Base-by-base conservation (phyloP, 2,888 invertebrate species). In the Athalia circularis region DNA sequence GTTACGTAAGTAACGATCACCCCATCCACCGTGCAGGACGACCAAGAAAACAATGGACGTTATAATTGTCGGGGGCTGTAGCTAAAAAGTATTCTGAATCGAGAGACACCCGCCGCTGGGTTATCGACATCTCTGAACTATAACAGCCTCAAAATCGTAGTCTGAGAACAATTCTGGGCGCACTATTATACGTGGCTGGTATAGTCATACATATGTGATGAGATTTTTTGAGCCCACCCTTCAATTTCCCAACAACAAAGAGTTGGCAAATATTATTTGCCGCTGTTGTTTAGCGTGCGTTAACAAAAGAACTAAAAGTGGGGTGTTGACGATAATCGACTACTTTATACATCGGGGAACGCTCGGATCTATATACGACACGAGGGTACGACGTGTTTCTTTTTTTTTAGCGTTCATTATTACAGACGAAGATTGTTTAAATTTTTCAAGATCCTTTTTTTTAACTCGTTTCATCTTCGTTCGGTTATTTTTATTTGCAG, bases 291-390 rank as follows among this genome's bases (percentile, higher is more conserved):
- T 59, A 47, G 72, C 59, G n/a, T 57, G n/a, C 11, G 57, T 29
- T 29, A 72, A 72, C 72, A 72, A 72, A 8, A 45, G 59, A 59
- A 13, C 52, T 57, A 70, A 70, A 43, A 59, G 59, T 29, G 68
- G 72, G 72, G 72, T 72, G 72, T 72, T 59, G 72, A 72, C 45
- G 72, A 72, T 52, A 47, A 45, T 57, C 11, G 57, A 72, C 59
- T 13, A 72, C 59, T 6, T 29, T 29, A 29, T 29, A 59, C 9
- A 47, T 47, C n/a, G 11, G 57, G 72, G 72, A 15, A 52, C 13
- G 29, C 9, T 50, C 29, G 29, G 2, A 29, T 1, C 29, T 29
- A 2, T 29, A 2, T 2, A 29, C 29, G 0, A 29, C 29, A 29
- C 29, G 29, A 2, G 29, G 29, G 29, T 29, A 29, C 29, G 29